These are phyloP conservation scores for Leptopilina boulardi DNA, from an alignment of 1,140 invertebrate genomes.

Conservation along the genomic window DNA sequence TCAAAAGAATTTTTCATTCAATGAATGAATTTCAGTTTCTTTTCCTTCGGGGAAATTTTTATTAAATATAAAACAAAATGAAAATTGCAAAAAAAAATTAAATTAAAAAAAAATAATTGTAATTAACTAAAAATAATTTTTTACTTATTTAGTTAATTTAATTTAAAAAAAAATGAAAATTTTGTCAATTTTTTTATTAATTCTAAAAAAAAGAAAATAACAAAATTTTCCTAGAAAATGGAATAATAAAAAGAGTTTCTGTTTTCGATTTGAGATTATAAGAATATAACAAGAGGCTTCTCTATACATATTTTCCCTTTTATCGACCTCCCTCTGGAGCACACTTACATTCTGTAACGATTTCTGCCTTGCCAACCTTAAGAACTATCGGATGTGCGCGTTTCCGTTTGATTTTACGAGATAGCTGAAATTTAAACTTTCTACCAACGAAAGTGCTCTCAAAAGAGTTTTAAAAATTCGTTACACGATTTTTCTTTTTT, in stretches of 20 bases:
- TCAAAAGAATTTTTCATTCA: not conserved
- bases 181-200: not conserved
- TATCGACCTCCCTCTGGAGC: conserved; percentile 9
- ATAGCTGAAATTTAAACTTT: not conserved
- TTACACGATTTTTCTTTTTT: not conserved
- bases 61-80: not conserved
- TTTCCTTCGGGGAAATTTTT: not conserved
- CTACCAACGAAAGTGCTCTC: not conserved
- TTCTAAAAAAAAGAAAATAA: not conserved
- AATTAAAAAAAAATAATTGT: too few species aligned
- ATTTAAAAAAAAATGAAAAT: too few species aligned
- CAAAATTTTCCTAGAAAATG: too few species aligned
- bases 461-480: not conserved
- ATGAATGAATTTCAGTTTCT: not conserved
- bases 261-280: not conserved
- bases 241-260: not conserved
- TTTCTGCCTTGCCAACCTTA: conserved; percentile 21
- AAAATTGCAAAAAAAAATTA: too few species aligned
- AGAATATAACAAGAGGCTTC: not conserved
- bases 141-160: too few species aligned
- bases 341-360: conserved; percentile 25
- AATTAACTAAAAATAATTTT: too few species aligned
- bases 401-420: conserved; percentile 14
- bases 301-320: conserved; percentile 13
- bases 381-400: conserved; percentile 23